A percentile compares a stretch with the other conserved stretches of the same genome.
Evolutionary conservation across 2,888 invertebrate species (phyloP).

Genomic region (Drosophila affinis): DNA sequence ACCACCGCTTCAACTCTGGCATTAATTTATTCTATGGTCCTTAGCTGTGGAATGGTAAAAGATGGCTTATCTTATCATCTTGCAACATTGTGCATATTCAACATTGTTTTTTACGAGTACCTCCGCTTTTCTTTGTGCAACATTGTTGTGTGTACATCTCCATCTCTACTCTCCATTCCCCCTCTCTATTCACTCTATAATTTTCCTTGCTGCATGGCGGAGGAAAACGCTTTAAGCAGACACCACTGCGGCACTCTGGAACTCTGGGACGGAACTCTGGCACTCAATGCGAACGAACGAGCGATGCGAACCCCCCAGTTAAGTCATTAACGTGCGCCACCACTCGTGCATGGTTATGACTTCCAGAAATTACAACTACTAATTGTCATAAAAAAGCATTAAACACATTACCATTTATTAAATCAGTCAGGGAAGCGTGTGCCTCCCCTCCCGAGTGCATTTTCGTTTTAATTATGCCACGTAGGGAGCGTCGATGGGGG

Average conservation of each 20-base stretch:
- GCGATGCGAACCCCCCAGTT: conserved; percentile 10
- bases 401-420: conserved; percentile 74
- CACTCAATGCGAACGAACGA: neutral
- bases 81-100: conserved; percentile 3
- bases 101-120: conserved; percentile 24
- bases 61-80: conserved; percentile 4
- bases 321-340: conserved; percentile 56
- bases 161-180: neutral
- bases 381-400: conserved; percentile 69
- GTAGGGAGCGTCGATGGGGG: conserved; percentile 51
- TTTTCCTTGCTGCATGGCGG: conserved; percentile 10
- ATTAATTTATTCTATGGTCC: conserved; percentile 15
- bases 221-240: conserved; percentile 27
- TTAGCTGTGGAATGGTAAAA: neutral
- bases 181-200: conserved; percentile 11
- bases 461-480: conserved; percentile 74
- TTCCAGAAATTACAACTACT: conserved; percentile 75
- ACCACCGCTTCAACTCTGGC: neutral
- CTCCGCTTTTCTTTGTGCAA: conserved; percentile 3
- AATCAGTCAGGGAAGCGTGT: conserved; percentile 70
- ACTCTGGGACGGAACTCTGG: neutral
- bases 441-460: conserved; percentile 43
- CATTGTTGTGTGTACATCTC: neutral
- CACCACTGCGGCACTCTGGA: conserved; percentile 7
- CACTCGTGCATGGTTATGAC: conserved; percentile 67